A percentile compares a stretch with the other conserved stretches of the same genome.
Evolutionary conservation across 2,113 vertebrate species (phyloP).

Genomic region (Zosterops borbonicus): DNA sequence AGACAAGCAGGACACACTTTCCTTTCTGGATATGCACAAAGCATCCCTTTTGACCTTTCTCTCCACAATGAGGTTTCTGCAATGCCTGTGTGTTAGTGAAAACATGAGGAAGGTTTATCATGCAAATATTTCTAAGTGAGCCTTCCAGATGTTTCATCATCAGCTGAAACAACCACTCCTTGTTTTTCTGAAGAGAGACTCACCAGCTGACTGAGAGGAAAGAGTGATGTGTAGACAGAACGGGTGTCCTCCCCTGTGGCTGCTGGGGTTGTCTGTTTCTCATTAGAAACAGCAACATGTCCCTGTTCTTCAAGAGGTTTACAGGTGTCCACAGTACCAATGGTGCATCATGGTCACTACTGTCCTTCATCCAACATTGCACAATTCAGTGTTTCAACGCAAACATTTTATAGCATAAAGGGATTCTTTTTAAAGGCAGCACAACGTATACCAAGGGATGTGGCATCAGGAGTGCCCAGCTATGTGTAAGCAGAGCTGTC

Average conservation of each 20-base stretch:
- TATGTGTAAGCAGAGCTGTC: accelerated
- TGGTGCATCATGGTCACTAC: neutral
- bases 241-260: accelerated
- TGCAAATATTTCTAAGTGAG: neutral
- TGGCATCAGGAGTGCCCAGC: neutral
- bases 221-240: neutral
- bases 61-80: neutral
- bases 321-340: too few relatives aligned
- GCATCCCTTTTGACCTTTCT: neutral
- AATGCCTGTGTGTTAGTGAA: neutral
- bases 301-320: neutral
- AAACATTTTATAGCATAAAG: neutral
- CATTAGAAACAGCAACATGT: neutral
- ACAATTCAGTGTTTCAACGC: neutral
- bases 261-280: neutral
- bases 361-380: neutral
- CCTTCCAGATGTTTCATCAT: neutral
- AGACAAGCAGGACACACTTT: neutral
- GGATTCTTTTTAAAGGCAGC: neutral
- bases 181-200: neutral
- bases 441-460: neutral
- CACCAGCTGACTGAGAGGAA: neutral
- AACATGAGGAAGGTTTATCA: neutral
- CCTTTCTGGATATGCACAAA: neutral
- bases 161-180: neutral